Evolutionary conservation across 2,888 invertebrate genomes (phyloP), one percentile per base, ranked within the genome.

Genomic region (Luperina testacea): DNA sequence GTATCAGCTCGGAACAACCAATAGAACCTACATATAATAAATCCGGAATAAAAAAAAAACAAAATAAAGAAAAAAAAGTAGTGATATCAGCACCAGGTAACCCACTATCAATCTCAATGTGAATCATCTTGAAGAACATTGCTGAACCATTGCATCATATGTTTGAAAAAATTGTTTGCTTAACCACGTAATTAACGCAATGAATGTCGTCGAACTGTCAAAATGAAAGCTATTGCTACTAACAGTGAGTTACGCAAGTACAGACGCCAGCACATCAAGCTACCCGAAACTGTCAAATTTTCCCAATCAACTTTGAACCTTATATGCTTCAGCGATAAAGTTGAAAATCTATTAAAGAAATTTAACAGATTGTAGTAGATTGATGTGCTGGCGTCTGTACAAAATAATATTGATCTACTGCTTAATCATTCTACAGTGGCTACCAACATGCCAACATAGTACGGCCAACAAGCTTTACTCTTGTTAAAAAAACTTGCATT

Each of bases 401-500:
- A 5, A 64, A 20, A 11, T 42, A 45, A 48, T 24, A 64, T 38
- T 68, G 65, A 51, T 63, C 51, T 79, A 75, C 84, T 86, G 74
- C 2, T 11, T n/a, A 4, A 20, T 17, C 0, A 20, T 20, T 76
- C 5, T 67, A 51, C 57, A 8, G 20, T 86, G 64, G 13, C 38
- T 2, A 67, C n/a, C 17, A 72, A 38, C 38, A 45, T 15, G 2
- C 53, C 59, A 80, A 53, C 27, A 53, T 13, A 6, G 57, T 64
- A 61, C 20, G 38, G 42, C 6, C 15, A 45, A 38, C 42, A 64
- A 65, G 59, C 13, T 75, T 67, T n/a, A 61, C n/a, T 17, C 63
- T 45, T 59, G 53, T n/a, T 65, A 53, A 80, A 86, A 83, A 82
- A 79, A 65, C 11, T 0, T 45, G 38, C 61, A 48, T 65, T 61